Evolutionary conservation across 2,797 vertebrate genomes (phyloP).

Genomic region (Aphelocoma californica): DNA sequence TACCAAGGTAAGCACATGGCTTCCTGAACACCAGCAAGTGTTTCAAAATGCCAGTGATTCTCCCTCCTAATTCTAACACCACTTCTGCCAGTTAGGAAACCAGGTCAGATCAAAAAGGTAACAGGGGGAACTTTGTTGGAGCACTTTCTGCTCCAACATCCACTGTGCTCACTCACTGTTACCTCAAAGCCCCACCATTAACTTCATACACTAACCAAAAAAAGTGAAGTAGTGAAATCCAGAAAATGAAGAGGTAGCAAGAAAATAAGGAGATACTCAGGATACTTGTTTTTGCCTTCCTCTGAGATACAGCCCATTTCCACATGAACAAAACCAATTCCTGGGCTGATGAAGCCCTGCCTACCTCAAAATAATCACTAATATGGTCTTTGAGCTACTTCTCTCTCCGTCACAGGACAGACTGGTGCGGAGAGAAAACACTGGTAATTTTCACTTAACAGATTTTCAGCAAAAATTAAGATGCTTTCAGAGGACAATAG

Average conservation of each 20-base stretch:
- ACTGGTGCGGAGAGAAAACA: background rate
- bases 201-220: background rate
- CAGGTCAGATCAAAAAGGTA: background rate
- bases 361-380: background rate
- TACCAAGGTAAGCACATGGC: background rate
- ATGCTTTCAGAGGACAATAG: background rate
- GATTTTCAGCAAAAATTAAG: background rate
- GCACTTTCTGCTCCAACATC: background rate
- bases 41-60: background rate
- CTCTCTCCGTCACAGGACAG: background rate
- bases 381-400: background rate
- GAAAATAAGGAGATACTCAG: background rate
- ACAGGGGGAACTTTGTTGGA: background rate
- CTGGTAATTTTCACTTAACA: background rate
- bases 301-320: background rate
- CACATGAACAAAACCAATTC: background rate
- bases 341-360: background rate
- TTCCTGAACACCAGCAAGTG: background rate
- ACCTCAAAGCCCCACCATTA: background rate
- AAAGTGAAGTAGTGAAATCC: background rate
- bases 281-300: background rate
- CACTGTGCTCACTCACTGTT: background rate
- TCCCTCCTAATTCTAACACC: background rate
- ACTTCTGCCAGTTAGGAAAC: background rate
- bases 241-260: background rate